phyloP scores from a whole-genome alignment of 2,888 invertebrate species.

The Mycalesis mineus region DNA sequence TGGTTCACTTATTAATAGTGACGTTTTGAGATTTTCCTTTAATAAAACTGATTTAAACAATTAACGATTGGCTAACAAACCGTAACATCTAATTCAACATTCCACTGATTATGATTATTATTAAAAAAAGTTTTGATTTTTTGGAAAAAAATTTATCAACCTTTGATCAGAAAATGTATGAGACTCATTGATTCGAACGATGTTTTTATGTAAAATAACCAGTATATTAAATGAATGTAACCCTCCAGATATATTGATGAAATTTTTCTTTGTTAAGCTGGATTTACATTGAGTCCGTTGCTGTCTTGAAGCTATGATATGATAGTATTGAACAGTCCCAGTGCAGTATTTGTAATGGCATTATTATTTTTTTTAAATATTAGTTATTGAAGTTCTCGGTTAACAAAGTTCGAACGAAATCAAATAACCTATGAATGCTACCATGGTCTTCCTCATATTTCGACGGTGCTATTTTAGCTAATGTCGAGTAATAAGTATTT shows the following conservation, averaged over 20 bases:
- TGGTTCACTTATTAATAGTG: neutral
- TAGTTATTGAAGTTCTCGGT: too few relatives aligned
- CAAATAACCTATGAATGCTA: too few relatives aligned
- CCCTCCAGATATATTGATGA: conserved; percentile 16
- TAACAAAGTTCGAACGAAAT: too few relatives aligned
- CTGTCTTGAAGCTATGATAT: neutral
- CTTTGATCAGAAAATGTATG: neutral
- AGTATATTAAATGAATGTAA: conserved; percentile 4
- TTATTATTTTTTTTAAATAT: too few relatives aligned
- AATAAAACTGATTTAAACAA: conserved; percentile 10
- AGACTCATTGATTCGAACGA: conserved; percentile 29
- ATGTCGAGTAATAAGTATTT: too few relatives aligned
- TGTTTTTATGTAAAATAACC: conserved; percentile 7
- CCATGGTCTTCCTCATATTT: too few relatives aligned
- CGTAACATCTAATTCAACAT: conserved; percentile 46
- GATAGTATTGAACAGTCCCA: too few relatives aligned
- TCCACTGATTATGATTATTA: conserved; percentile 63
- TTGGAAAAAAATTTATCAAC: conserved; percentile 28
- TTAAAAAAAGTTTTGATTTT: conserved; percentile 42
- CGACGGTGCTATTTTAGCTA: too few relatives aligned
- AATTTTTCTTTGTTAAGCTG: conserved; percentile 16
- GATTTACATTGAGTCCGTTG: neutral
- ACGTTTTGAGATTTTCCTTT: neutral
- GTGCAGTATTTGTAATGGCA: too few relatives aligned
- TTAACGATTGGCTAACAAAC: conserved; percentile 25